Evolutionary conservation across 2,888 invertebrate genomes (phyloP).

Genomic region (Eristalis intricaria): DNA sequence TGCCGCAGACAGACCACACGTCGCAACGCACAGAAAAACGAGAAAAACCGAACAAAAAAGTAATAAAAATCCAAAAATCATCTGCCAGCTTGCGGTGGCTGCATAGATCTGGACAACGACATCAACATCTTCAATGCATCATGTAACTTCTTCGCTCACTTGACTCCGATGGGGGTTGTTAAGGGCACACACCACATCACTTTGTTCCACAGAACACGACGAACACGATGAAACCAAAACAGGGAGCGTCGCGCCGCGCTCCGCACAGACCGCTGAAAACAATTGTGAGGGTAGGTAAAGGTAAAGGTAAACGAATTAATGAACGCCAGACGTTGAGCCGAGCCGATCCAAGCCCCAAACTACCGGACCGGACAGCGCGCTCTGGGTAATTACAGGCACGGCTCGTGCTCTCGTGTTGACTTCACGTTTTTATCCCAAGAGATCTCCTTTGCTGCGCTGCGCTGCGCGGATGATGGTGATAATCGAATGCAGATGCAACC

Average conservation of each 20-base stretch:
- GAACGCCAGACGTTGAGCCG: constrained; percentile 62
- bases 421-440: constrained; percentile 66
- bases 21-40: neutral
- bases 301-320: constrained; percentile 66
- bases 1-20: neutral
- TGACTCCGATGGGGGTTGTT: constrained; percentile 54
- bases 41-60: neutral
- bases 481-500: constrained; percentile 72
- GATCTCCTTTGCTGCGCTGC: constrained; percentile 42
- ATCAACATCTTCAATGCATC: constrained; percentile 48
- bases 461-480: constrained; percentile 70
- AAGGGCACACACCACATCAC: constrained; percentile 10
- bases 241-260: constrained; percentile 26
- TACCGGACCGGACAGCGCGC: constrained; percentile 25
- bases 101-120: constrained; percentile 42
- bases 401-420: constrained; percentile 59
- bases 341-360: constrained; percentile 62
- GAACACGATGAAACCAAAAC: constrained; percentile 1
- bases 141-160: constrained; percentile 36
- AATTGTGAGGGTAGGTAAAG: constrained; percentile 69
- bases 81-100: constrained; percentile 67
- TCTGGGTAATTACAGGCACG: constrained; percentile 63
- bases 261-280: constrained; percentile 32
- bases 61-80: constrained; percentile 36
- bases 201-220: constrained; percentile 13